A percentile compares a stretch with the other conserved stretches of the same genome.
Conservation (phyloP, 2,113 vertebrate genomes). For the Camelus bactrianus region DNA sequence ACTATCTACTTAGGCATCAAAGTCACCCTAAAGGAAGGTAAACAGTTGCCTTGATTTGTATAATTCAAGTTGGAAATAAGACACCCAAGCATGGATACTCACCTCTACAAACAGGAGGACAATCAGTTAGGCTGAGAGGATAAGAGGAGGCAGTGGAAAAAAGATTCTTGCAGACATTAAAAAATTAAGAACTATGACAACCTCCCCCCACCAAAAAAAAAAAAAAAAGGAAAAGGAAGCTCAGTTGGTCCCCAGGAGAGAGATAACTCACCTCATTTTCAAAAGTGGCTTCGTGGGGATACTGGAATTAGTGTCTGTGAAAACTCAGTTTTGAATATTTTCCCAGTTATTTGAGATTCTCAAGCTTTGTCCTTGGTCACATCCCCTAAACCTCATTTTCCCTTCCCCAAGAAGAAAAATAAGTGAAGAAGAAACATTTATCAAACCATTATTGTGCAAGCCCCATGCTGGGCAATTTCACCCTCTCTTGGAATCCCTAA, state of each 20-base stretch:
- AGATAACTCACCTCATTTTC: neutral
- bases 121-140: neutral
- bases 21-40: neutral
- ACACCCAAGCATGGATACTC: neutral
- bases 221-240: neutral
- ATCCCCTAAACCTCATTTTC: neutral
- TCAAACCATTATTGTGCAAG: neutral
- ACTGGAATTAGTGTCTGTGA: neutral
- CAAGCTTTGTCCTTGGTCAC: neutral
- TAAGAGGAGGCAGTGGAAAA: neutral
- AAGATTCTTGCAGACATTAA: neutral
- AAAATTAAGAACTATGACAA: slow-evolving; percentile 3
- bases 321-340: neutral
- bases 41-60: neutral
- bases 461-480: neutral
- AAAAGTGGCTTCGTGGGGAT: neutral
- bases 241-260: neutral
- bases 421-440: slow-evolving; percentile 47
- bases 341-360: neutral
- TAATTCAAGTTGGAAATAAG: slow-evolving; percentile 17
- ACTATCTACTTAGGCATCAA: neutral
- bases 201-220: too few relatives aligned
- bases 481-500: slow-evolving; percentile 30
- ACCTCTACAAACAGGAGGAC: neutral
- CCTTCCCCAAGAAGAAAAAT: neutral